Percentiles rank a stretch among this genome's conserved stretches.
phyloP scores from a whole-genome alignment of 2,888 invertebrate genomes.

The Pyrrhia umbra region DNA sequence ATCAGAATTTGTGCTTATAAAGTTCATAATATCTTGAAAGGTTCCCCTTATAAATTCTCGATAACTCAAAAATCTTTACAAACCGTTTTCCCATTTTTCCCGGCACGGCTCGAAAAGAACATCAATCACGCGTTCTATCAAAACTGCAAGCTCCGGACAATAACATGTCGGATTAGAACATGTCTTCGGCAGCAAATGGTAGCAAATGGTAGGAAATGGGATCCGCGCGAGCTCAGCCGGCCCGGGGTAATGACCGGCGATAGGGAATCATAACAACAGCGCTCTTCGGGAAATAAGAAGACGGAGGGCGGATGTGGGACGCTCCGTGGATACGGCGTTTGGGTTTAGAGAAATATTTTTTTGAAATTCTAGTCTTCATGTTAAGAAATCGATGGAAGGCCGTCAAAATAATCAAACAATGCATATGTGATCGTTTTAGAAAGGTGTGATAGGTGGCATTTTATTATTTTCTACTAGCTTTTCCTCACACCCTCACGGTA shows the following conservation, averaged over 20 bases:
- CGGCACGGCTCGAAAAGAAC: slow-evolving; percentile 14
- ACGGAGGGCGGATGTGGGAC: slow-evolving; percentile 20
- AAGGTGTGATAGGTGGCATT: too few species aligned
- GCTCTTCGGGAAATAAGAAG: slow-evolving; percentile 67
- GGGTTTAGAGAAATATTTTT: neutral
- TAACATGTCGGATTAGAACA: slow-evolving; percentile 55
- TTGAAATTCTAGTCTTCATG: neutral
- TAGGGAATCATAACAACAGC: slow-evolving; percentile 70
- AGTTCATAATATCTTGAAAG: neutral
- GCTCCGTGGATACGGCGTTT: slow-evolving; percentile 30
- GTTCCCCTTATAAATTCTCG: neutral
- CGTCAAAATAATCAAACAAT: too few species aligned
- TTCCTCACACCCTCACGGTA: too few species aligned
- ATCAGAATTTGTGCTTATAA: neutral
- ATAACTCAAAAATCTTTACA: slow-evolving; percentile 8
- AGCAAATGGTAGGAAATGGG: slow-evolving; percentile 64
- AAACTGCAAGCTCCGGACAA: slow-evolving; percentile 52
- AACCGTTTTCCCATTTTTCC: slow-evolving; percentile 17
- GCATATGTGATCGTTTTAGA: too few species aligned
- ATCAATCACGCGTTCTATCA: slow-evolving; percentile 45
- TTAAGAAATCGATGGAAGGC: neutral
- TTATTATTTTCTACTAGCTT: too few species aligned
- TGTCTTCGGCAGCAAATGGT: slow-evolving; percentile 59
- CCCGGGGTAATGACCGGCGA: slow-evolving; percentile 65
- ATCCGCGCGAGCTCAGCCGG: slow-evolving; percentile 51